Percentiles rank a stretch among this genome's conserved stretches.
Conservation (phyloP, 2,797 vertebrate species). For the Tapirus indicus region DNA sequence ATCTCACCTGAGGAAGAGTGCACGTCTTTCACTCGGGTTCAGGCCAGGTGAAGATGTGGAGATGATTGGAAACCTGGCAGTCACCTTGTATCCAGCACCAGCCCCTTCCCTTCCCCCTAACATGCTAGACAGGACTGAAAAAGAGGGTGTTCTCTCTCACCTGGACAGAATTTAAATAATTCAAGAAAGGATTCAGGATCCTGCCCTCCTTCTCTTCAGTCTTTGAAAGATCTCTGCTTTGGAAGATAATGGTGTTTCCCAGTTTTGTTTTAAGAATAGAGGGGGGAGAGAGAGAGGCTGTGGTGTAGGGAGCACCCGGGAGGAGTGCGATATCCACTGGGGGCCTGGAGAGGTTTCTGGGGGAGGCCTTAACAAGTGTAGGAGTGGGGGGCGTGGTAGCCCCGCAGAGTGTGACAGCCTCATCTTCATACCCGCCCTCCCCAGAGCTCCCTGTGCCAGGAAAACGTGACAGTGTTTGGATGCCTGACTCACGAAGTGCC, state of each 20-base stretch:
- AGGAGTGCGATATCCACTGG: neutral
- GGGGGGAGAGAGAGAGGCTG: neutral
- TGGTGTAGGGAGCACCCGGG: neutral
- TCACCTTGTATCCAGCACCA: neutral
- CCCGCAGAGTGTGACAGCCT: neutral
- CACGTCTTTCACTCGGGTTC: conserved; percentile 5
- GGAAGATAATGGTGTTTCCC: neutral
- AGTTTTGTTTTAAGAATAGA: neutral
- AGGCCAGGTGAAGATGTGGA: neutral
- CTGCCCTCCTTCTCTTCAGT: neutral
- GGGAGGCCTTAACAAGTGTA: neutral
- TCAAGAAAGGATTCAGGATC: conserved; percentile 1
- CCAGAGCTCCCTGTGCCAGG: conserved; percentile 93
- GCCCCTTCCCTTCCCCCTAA: accelerated
- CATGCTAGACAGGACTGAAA: neutral
- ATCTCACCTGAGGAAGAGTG: neutral
- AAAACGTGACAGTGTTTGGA: conserved; percentile 96
- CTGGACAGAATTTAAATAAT: neutral
- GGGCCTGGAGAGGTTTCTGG: neutral
- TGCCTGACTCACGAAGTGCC: conserved; percentile 98
- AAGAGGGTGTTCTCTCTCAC: neutral
- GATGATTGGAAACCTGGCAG: neutral
- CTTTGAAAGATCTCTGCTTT: conserved; percentile 12
- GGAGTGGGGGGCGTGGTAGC: neutral
- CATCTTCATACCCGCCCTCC: conserved; percentile 15